Base-by-base conservation (phyloP, 92 coral and sea anemone genomes). In the Nematostella vectensis region DNA sequence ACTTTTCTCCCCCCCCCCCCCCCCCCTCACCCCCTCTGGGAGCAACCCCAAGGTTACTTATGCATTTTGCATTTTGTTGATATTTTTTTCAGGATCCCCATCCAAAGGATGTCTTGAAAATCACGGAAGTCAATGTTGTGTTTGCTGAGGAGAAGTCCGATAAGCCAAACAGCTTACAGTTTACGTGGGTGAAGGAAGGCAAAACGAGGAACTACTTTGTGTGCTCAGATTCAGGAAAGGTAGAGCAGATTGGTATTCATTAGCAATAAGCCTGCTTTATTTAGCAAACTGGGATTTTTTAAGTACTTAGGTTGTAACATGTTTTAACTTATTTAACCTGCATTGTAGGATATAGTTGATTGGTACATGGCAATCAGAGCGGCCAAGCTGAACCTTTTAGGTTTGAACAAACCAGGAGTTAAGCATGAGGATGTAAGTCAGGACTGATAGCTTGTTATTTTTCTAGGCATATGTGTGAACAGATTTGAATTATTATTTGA, bases 311-410 rank as follows among this genome's bases (percentile, higher is more conserved):
- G 8, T 33, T 36, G 1, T 30, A 49, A 40, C 6, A 33, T 27
- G 1, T 24, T 39, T 42, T 25, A 25, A 26, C 30, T 54, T 8
- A 36, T 49, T 18, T 16, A n/a, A 49, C 25, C 55, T 16, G n/a
- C n/a, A n/a, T n/a, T n/a, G n/a, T n/a, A 88, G 96, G 94, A 79
- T 18, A 80, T 83, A n/a, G 82, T 88, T 11, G 88, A 88, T 23
- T 88, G 96, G 96, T 88, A 75, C 54, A 88, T 83, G 94, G 87
- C 94, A 3, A 88, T 88, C 47, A 65, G 96, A 29, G 63, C 66
- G 13, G 96, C 79, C 21, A 88, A 88, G 62, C 52, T 83, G 17
- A 57, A 65, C 23, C 57, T 79, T 29, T 59, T 71, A 27, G 80
- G 77, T 30, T 53, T 57, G 6, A 75, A 61, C 53, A 67, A 58